Evolutionary conservation across 2,113 vertebrate genomes (phyloP).

Genomic region (Sceloporus undulatus): DNA sequence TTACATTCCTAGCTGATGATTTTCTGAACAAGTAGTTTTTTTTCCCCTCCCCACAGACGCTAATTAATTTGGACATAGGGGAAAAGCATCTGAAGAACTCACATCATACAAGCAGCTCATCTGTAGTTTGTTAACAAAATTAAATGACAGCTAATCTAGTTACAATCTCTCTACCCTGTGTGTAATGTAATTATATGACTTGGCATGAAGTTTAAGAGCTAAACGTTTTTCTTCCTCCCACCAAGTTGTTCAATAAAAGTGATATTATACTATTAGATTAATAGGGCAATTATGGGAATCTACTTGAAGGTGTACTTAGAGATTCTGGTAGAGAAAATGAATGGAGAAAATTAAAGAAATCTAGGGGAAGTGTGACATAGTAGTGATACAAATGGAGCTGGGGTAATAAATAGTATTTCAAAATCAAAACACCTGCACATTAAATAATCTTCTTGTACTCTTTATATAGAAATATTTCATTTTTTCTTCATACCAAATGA

Average conservation of each 20-base stretch:
- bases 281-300: conserved; percentile 30
- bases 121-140: conserved; percentile 55
- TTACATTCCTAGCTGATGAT: not conserved
- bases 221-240: conserved; percentile 30
- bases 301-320: conserved; percentile 25
- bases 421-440: not conserved
- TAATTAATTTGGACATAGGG: conserved; percentile 29
- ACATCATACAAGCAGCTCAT: conserved; percentile 41
- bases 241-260: conserved; percentile 39
- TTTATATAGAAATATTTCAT: conserved; percentile 7
- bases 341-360: conserved; percentile 28
- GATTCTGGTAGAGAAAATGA: conserved; percentile 19
- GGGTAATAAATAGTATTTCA: conserved; percentile 24
- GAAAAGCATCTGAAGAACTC: conserved; percentile 31
- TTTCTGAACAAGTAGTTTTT: conserved; percentile 16
- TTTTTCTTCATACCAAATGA: not conserved
- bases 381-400: not conserved
- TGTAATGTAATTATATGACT: conserved; percentile 41
- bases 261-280: conserved; percentile 43
- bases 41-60: not conserved
- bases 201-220: conserved; percentile 45
- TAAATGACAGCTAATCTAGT: conserved; percentile 47
- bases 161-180: conserved; percentile 45
- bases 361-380: conserved; percentile 3
- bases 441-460: conserved; percentile 28